These are phyloP conservation scores for Bombus breviceps DNA, from an alignment of 1,140 invertebrate species.

Conservation along the genomic window DNA sequence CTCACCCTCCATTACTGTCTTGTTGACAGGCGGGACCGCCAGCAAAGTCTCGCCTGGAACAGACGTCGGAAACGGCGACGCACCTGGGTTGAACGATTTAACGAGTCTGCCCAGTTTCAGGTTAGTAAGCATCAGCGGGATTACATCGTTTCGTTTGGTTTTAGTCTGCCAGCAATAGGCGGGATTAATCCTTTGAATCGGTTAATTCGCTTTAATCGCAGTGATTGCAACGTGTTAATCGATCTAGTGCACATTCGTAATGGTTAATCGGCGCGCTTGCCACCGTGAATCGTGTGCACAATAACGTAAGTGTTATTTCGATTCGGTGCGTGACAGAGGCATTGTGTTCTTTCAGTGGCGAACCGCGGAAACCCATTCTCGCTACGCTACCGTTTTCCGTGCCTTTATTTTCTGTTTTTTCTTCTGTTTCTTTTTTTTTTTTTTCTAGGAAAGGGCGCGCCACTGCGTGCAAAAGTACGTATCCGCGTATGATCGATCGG, in stretches of 20 bases:
- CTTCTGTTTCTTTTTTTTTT: neutral
- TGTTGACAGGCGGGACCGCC: slow-evolving; percentile 92
- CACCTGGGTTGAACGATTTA: slow-evolving; percentile 82
- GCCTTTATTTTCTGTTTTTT: neutral
- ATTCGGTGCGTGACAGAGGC: slow-evolving; percentile 41
- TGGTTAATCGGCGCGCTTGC: slow-evolving; percentile 23
- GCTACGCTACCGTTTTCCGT: neutral
- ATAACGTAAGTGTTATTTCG: slow-evolving; percentile 25
- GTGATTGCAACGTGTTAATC: slow-evolving; percentile 32
- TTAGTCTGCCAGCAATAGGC: slow-evolving; percentile 12
- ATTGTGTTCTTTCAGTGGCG: neutral
- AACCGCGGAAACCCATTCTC: neutral
- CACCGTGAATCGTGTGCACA: slow-evolving; percentile 22
- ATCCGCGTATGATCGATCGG: neutral
- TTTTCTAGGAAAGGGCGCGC: slow-evolving; percentile 14
- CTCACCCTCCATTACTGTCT: slow-evolving; percentile 93
- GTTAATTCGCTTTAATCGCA: slow-evolving; percentile 15
- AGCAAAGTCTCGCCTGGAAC: slow-evolving; percentile 92
- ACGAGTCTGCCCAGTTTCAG: slow-evolving; percentile 77
- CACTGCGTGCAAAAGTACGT: neutral
- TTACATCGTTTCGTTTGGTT: slow-evolving; percentile 34
- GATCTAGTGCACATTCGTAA: slow-evolving; percentile 21
- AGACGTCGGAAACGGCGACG: slow-evolving; percentile 77
- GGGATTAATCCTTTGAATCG: slow-evolving; percentile 36
- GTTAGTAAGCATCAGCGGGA: slow-evolving; percentile 77